A percentile compares a stretch with the other conserved stretches of the same genome.
phyloP scores from a whole-genome alignment of 1,140 invertebrate genomes.

The Odontomachus brunneus region DNA sequence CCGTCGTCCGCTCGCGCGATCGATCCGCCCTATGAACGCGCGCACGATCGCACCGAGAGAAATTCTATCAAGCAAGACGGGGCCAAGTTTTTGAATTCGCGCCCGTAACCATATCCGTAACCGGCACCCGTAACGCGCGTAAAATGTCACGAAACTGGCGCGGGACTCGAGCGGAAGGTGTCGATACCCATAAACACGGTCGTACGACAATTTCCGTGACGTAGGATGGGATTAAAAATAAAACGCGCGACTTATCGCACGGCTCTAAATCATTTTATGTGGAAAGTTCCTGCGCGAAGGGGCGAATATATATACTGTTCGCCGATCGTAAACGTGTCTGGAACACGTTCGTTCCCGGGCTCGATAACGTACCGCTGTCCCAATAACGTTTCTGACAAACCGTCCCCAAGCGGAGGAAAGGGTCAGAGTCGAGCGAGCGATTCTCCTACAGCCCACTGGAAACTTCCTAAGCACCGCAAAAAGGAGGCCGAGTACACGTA shows the following conservation, averaged over 20 bases:
- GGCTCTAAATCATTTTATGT: slow-evolving; percentile 55
- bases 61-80: slow-evolving; percentile 2
- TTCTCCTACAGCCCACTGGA: slow-evolving; percentile 43
- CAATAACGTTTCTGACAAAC: slow-evolving; percentile 59
- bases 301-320: slow-evolving; percentile 34
- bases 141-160: not conserved
- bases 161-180: not conserved
- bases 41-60: slow-evolving; percentile 39
- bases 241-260: slow-evolving; percentile 52
- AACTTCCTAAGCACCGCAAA: slow-evolving; percentile 52
- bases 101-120: not conserved
- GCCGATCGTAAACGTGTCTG: slow-evolving; percentile 58
- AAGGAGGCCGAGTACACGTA: slow-evolving; percentile 34
- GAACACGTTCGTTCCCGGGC: slow-evolving; percentile 51
- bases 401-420: slow-evolving; percentile 29
- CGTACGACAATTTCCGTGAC: slow-evolving; percentile 20
- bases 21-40: slow-evolving; percentile 8
- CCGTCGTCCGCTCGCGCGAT: slow-evolving; percentile 54
- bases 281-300: slow-evolving; percentile 34
- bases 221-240: slow-evolving; percentile 41
- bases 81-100: not conserved
- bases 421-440: slow-evolving; percentile 3
- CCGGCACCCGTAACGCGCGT: not conserved
- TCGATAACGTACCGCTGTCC: slow-evolving; percentile 57
- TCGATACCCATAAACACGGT: not conserved